A percentile compares a stretch with the other conserved stretches of the same genome.
phyloP scores from a whole-genome alignment of 1,140 invertebrate genomes.

The Trachymyrmex septentrionalis region DNA sequence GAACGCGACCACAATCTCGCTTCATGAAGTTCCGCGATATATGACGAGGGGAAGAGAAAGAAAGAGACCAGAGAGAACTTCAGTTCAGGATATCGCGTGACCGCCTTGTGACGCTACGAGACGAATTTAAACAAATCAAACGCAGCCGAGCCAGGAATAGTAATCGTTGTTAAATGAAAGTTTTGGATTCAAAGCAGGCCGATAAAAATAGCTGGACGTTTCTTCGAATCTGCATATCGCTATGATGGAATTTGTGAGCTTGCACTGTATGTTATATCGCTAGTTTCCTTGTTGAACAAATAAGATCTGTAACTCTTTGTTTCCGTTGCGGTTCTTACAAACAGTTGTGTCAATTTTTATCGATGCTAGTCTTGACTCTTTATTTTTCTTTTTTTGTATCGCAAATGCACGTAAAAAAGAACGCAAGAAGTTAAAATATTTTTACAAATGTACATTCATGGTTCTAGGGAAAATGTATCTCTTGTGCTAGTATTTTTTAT shows the following conservation, averaged over 20 bases:
- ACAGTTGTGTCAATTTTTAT: not conserved
- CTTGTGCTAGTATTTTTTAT: not conserved
- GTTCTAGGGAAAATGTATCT: not conserved
- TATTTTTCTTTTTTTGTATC: not conserved
- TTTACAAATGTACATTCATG: not conserved
- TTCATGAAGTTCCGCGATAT: slow-evolving; percentile 35
- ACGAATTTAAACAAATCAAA: slow-evolving; percentile 24
- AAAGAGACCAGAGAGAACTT: not conserved
- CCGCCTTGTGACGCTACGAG: slow-evolving; percentile 25
- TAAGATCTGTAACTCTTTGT: not conserved
- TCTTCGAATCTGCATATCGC: slow-evolving; percentile 19
- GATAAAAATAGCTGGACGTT: slow-evolving; percentile 3
- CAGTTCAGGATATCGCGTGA: slow-evolving; percentile 42
- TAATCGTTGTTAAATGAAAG: not conserved
- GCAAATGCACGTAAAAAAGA: slow-evolving; percentile 5
- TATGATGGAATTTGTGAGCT: not conserved
- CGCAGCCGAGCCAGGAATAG: too few relatives aligned
- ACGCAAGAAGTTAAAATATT: not conserved
- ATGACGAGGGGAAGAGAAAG: not conserved
- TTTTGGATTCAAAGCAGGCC: not conserved
- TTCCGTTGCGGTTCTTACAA: not conserved
- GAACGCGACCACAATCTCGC: slow-evolving; percentile 27
- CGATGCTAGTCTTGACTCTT: not conserved
- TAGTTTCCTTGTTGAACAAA: slow-evolving; percentile 6
- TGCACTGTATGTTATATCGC: slow-evolving; percentile 16